These are phyloP conservation scores for Phalera bucephala DNA, from an alignment of 2,888 invertebrate species.

Conservation along the genomic window DNA sequence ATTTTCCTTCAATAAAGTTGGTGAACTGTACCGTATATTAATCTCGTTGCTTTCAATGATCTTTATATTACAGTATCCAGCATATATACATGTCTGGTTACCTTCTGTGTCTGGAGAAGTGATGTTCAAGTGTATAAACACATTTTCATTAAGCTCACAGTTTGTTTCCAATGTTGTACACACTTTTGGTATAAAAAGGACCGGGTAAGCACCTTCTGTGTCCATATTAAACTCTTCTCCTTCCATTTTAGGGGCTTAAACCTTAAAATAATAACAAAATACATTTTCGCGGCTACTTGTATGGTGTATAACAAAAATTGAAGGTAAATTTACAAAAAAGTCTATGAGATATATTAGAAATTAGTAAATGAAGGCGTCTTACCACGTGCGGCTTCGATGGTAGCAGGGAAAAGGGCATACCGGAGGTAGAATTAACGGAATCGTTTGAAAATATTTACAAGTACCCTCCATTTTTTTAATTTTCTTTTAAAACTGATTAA, in stretches of 20 bases:
- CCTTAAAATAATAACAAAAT: slow-evolving; percentile 33
- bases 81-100: slow-evolving; percentile 53
- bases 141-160: slow-evolving; percentile 53
- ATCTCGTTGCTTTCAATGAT: slow-evolving; percentile 51
- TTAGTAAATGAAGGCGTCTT: slow-evolving; percentile 46
- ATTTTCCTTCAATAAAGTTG: slow-evolving; percentile 25
- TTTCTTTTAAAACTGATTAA: slow-evolving; percentile 4
- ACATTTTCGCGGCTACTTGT: slow-evolving; percentile 21
- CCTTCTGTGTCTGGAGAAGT: slow-evolving; percentile 59
- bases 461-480: slow-evolving; percentile 41
- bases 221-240: slow-evolving; percentile 30
- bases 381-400: slow-evolving; percentile 57
- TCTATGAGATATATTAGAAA: slow-evolving; percentile 27
- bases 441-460: slow-evolving; percentile 21
- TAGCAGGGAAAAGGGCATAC: slow-evolving; percentile 32
- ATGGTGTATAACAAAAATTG: slow-evolving; percentile 31
- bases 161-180: slow-evolving; percentile 57
- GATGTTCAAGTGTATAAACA: slow-evolving; percentile 60
- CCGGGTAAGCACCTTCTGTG: slow-evolving; percentile 49
- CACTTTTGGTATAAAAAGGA: slow-evolving; percentile 61
- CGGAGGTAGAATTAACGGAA: slow-evolving; percentile 42
- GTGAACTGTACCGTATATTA: slow-evolving; percentile 21
- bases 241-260: slow-evolving; percentile 47
- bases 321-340: slow-evolving; percentile 50
- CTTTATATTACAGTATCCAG: slow-evolving; percentile 64